Percentiles rank a stretch among this genome's conserved stretches.
Conservation (phyloP, 2,797 vertebrate genomes). For the Pitangus sulphuratus region DNA sequence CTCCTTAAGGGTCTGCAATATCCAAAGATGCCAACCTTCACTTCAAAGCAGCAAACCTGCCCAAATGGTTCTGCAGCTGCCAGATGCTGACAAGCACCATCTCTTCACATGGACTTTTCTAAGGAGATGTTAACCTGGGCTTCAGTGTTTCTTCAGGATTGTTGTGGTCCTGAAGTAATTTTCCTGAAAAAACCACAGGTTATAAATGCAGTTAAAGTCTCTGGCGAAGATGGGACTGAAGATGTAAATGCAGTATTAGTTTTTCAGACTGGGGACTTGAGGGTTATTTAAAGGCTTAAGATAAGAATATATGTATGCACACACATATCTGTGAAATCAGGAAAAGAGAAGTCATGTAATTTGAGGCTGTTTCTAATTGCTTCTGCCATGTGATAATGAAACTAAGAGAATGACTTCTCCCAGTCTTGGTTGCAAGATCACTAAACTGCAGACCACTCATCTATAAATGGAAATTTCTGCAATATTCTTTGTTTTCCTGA, state of each 20-base stretch:
- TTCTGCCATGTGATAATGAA: neutral
- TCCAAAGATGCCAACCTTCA: neutral
- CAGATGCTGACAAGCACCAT: neutral
- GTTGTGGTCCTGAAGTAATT: neutral
- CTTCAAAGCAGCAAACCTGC: neutral
- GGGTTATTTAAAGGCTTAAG: neutral
- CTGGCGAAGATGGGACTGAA: neutral
- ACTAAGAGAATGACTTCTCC: neutral
- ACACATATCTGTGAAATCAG: neutral
- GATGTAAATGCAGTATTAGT: neutral
- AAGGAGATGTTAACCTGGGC: neutral
- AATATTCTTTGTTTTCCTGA: neutral
- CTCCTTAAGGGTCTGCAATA: neutral
- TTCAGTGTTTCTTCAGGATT: neutral
- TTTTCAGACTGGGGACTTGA: neutral
- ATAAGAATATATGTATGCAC: accelerated
- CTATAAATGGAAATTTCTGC: slow-evolving; percentile 14
- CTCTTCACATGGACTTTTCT: neutral
- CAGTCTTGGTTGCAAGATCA: neutral
- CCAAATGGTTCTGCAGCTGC: neutral
- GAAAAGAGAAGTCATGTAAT: neutral
- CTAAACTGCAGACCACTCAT: neutral
- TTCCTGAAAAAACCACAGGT: neutral
- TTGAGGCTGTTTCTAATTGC: neutral
- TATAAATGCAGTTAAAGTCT: neutral